These are phyloP conservation scores for Operophtera brumata DNA, from an alignment of 2,888 invertebrate genomes.

Conservation along the genomic window DNA sequence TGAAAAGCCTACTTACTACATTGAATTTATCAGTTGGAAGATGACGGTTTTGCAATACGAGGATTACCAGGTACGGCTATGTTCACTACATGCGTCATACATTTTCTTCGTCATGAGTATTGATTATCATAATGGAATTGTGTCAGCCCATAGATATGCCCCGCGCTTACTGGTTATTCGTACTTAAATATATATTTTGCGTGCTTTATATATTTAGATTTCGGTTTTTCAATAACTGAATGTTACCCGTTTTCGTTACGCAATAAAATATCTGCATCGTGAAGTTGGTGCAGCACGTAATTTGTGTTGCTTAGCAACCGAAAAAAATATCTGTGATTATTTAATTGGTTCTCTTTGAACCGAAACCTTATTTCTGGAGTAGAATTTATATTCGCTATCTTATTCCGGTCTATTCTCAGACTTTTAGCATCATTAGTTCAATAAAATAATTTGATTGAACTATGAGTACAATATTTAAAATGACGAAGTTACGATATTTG, in stretches of 20 bases:
- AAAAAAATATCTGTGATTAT: not conserved
- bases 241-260: conserved; percentile 35
- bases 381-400: no score
- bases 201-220: not conserved
- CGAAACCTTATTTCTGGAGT: no score
- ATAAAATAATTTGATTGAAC: no score
- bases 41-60: conserved; percentile 21
- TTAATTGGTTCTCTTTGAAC: not conserved
- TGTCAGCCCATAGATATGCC: conserved; percentile 28
- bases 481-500: no score
- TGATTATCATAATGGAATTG: conserved; percentile 46
- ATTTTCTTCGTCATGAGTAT: conserved; percentile 44
- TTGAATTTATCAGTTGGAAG: conserved; percentile 13
- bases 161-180: conserved; percentile 11
- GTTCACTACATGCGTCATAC: conserved; percentile 29
- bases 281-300: conserved; percentile 70
- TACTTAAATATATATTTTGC: conserved; percentile 3
- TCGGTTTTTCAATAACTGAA: not conserved
- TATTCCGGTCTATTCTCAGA: no score
- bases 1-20: conserved; percentile 24
- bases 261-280: conserved; percentile 46
- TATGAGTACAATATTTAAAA: no score
- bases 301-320: conserved; percentile 69
- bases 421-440: no score
- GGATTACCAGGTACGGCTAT: conserved; percentile 28